Percentiles rank a stretch among this genome's conserved stretches.
Conservation (phyloP, 2,113 vertebrate species). For the Pteropus alecto region DNA sequence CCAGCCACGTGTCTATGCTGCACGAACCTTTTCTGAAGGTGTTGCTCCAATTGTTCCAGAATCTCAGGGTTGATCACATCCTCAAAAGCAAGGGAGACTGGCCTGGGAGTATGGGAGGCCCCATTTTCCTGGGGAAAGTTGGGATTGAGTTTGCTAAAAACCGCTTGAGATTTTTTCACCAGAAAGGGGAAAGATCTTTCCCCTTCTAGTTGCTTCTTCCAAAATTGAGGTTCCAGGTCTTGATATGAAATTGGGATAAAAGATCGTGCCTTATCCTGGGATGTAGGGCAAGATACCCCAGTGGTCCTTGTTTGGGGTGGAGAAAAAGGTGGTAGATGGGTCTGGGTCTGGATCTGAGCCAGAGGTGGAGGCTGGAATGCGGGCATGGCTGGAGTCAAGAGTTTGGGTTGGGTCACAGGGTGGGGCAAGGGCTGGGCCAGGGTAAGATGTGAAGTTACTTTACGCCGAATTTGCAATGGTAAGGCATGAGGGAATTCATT, state of each 20-base stretch:
- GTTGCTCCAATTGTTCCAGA: too few relatives aligned
- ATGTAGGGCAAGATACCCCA: rapidly evolving
- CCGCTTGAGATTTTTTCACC: neutral
- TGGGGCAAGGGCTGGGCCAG: neutral
- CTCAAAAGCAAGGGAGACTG: neutral
- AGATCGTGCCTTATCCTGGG: rapidly evolving
- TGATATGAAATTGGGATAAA: too few relatives aligned
- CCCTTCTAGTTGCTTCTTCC: neutral
- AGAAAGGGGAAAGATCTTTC: neutral
- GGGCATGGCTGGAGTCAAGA: too few relatives aligned
- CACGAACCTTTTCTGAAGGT: too few relatives aligned
- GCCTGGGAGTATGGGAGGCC: rapidly evolving
- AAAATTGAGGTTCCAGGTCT: neutral
- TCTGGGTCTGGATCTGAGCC: neutral
- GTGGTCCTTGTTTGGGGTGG: rapidly evolving
- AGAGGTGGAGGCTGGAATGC: rapidly evolving
- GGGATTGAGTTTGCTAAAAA: too few relatives aligned
- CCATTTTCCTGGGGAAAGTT: neutral
- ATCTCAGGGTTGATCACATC: too few relatives aligned
- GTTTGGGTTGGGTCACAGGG: rapidly evolving
- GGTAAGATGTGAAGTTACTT: neutral
- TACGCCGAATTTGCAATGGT: rapidly evolving
- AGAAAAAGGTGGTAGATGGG: too few relatives aligned
- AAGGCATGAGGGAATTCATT: neutral
- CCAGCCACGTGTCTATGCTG: too few relatives aligned